Base-by-base conservation (phyloP, 2,797 vertebrate genomes). In the Trachops cirrhosus region DNA sequence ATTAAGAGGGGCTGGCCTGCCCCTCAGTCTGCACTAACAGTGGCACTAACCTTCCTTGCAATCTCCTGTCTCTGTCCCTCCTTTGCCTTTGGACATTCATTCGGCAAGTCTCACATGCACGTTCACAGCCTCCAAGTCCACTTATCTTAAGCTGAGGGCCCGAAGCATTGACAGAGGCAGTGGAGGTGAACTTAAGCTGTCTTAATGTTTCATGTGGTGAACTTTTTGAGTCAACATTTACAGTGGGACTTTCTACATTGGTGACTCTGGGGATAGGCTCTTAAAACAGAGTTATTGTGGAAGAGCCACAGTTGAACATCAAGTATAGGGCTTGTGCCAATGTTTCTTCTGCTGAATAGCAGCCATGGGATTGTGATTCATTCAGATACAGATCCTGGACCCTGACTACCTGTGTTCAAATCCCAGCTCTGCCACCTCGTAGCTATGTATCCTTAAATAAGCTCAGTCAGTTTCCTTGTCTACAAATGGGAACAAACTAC, bases 31-130 rank as follows among this genome's bases (percentile, higher is more conserved):
- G 29, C 48, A 50, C 48, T 50, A n/a, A n/a, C n/a, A n/a, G n/a
- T n/a, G n/a, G 89, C 95, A 48, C 77, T 54, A 39, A 82, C 67
- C 68, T 71, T 78, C 78, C 50, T 9, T 39, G 71, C 57, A 12
- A 21, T 9, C 62, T 89, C 73, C 52, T 90, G 87, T 94, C 82
- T 87, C 29, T 70, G 54, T 41, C 97, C 88, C 83, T 88, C 70
- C 85, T 54, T 95, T 41, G 84, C 64, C 83, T 39, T 22, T 57
- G 44, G 91, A 59, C 85, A 4, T 32, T 50, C 80, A 93, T 32
- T 52, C 78, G 91, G 85, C 87, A 54, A 78, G 78, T 85, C 85
- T 71, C 89, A 24, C 4, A 3, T 32, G 64, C 15, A 4, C 46
- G 94, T 84, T 89, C 34, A 9, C 15, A 37, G 68, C 34, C 39